A percentile compares a stretch with the other conserved stretches of the same genome.
These are phyloP conservation scores for Brenthis ino DNA, from an alignment of 2,888 invertebrate species.

Conservation along the genomic window DNA sequence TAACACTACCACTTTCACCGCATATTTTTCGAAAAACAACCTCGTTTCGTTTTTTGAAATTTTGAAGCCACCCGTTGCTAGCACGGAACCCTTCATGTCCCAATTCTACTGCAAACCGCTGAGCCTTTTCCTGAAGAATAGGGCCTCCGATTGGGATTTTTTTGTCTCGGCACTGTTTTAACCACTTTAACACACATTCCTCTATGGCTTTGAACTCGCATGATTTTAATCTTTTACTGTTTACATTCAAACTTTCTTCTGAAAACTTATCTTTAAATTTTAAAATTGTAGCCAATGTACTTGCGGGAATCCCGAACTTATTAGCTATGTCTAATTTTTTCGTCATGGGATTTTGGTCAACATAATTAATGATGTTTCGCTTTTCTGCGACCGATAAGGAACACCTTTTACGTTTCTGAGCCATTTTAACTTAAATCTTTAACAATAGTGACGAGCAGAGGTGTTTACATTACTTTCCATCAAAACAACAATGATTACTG, in stretches of 20 bases:
- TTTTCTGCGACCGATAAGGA: constrained; percentile 31
- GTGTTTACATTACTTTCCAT: constrained; percentile 37
- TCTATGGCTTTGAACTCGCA: constrained; percentile 34
- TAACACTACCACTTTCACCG: constrained; percentile 40
- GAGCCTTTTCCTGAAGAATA: constrained; percentile 36
- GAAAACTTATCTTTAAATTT: constrained; percentile 32
- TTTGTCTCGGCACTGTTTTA: constrained; percentile 31
- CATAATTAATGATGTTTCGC: constrained; percentile 19
- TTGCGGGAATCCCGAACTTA: constrained; percentile 30
- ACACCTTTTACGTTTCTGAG: constrained; percentile 24
- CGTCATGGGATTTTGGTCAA: constrained; percentile 25
- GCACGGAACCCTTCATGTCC: constrained; percentile 34
- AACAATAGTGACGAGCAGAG: constrained; percentile 35
- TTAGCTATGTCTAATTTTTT: constrained; percentile 1
- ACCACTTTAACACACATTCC: constrained; percentile 30
- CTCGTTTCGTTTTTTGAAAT: constrained; percentile 41
- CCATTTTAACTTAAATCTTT: constrained; percentile 11
- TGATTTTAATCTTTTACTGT: constrained; percentile 26
- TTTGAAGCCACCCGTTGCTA: constrained; percentile 44
- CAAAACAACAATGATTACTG: constrained; percentile 37
- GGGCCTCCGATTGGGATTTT: constrained; percentile 31
- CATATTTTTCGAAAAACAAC: constrained; percentile 43
- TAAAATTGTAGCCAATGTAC: constrained; percentile 34
- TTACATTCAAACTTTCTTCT: constrained; percentile 29
- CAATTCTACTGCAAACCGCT: constrained; percentile 31